phyloP scores from a whole-genome alignment of 2,797 vertebrate species.

The Pseudomugil gertrudae region DNA sequence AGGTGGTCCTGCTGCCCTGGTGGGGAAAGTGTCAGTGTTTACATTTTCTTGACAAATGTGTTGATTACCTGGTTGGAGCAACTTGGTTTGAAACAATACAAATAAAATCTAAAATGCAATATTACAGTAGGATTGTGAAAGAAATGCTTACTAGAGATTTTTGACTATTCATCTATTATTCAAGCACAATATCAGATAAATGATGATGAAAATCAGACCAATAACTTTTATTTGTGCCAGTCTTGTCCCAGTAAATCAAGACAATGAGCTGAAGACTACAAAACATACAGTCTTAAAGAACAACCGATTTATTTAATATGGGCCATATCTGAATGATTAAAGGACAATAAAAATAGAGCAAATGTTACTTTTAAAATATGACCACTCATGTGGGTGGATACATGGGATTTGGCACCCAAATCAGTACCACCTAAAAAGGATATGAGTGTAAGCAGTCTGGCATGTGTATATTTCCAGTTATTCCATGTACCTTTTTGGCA shows the following conservation, averaged over 20 bases:
- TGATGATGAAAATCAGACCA: background rate
- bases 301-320: slow-evolving; percentile 9
- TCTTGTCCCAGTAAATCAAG: background rate
- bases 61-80: background rate
- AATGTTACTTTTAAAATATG: slow-evolving; percentile 5
- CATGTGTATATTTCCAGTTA: slow-evolving; percentile 32
- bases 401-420: slow-evolving; percentile 21
- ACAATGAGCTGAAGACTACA: slow-evolving; percentile 10
- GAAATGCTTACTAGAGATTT: background rate
- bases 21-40: slow-evolving; percentile 20
- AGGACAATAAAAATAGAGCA: slow-evolving; percentile 8
- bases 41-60: slow-evolving; percentile 6
- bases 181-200: background rate
- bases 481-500: slow-evolving; percentile 29
- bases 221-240: background rate
- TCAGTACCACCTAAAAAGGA: slow-evolving; percentile 15
- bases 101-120: background rate
- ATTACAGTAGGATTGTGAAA: background rate
- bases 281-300: background rate
- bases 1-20: slow-evolving; percentile 16
- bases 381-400: slow-evolving; percentile 5
- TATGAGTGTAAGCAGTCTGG: slow-evolving; percentile 34
- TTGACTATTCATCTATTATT: background rate
- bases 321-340: background rate
- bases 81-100: background rate